Percentiles rank a stretch among this genome's conserved stretches.
phyloP scores from a whole-genome alignment of 2,888 invertebrate species.

The Trichopria drosophilae region DNA sequence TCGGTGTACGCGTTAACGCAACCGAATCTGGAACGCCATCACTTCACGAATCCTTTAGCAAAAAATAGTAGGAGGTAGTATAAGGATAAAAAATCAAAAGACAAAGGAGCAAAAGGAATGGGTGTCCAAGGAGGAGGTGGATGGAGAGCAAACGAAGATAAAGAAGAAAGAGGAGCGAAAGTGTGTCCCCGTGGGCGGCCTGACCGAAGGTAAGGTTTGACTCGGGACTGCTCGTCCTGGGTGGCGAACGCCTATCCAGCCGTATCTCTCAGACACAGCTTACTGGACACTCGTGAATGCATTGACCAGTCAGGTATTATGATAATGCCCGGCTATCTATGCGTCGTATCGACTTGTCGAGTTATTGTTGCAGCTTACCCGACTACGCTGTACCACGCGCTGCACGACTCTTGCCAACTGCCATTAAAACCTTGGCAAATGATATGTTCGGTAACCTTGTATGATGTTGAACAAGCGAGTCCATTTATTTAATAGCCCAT shows the following conservation, averaged over 20 bases:
- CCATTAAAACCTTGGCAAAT: neutral
- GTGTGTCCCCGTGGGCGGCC: conserved; percentile 40
- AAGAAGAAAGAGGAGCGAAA: conserved; percentile 11
- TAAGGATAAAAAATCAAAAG: too few species aligned
- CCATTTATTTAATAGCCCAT: too few species aligned
- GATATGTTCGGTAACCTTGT: too few species aligned
- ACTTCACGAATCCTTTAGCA: too few species aligned
- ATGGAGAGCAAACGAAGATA: too few species aligned
- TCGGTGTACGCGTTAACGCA: too few species aligned
- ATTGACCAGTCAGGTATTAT: conserved; percentile 43
- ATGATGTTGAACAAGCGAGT: too few species aligned
- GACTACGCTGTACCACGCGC: conserved; percentile 23
- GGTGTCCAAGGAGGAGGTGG: too few species aligned
- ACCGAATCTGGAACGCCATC: too few species aligned
- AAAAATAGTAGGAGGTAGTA: too few species aligned
- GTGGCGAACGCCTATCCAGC: conserved; percentile 37
- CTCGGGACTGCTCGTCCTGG: conserved; percentile 37
- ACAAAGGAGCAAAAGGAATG: too few species aligned
- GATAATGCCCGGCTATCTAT: conserved; percentile 46
- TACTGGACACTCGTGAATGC: conserved; percentile 34
- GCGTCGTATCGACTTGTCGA: conserved; percentile 48
- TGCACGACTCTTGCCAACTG: conserved; percentile 19
- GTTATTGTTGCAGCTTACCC: conserved; percentile 44
- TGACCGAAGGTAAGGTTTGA: conserved; percentile 12
- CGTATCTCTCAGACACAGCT: conserved; percentile 35